Evolutionary conservation across 2,888 invertebrate species (phyloP).

Genomic region (Coecobrya sp.): DNA sequence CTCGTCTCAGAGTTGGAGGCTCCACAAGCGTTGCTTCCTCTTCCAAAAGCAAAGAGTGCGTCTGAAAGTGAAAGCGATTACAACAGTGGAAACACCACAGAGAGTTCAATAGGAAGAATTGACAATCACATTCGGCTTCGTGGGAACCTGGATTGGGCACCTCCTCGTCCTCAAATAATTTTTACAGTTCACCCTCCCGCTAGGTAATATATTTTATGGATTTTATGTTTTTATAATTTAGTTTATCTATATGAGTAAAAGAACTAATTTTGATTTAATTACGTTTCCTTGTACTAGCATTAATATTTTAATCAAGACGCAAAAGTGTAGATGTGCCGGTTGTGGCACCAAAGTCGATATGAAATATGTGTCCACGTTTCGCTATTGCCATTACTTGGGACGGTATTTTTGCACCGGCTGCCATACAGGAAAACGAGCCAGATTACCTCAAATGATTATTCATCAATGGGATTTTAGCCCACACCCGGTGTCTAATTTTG

Average conservation of each 20-base stretch:
- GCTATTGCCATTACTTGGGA: constrained; percentile 95
- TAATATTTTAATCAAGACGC: constrained; percentile 91
- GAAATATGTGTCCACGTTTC: constrained; percentile 92
- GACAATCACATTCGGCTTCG: constrained; percentile 88
- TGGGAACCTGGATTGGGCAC: constrained; percentile 95
- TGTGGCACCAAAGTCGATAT: constrained; percentile 94
- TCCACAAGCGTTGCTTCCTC: constrained; percentile 92
- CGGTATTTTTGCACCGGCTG: constrained; percentile 96
- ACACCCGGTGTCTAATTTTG: constrained; percentile 95
- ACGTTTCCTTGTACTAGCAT: constrained; percentile 88
- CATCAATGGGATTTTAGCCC: constrained; percentile 91
- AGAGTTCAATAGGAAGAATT: constrained; percentile 81
- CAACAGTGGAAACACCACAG: constrained; percentile 83
- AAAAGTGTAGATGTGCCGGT: constrained; percentile 94
- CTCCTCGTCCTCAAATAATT: constrained; percentile 94
- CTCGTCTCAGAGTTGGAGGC: constrained; percentile 93
- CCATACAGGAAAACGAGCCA: constrained; percentile 92
- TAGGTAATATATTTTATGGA: constrained; percentile 89
- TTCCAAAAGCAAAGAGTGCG: constrained; percentile 92
- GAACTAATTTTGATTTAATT: constrained; percentile 72
- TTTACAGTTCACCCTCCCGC: constrained; percentile 92
- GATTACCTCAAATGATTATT: constrained; percentile 92
- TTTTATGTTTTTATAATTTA: too few relatives aligned
- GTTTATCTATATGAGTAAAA: background rate
- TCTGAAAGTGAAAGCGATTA: constrained; percentile 90